Conservation (phyloP, 2,888 invertebrate species). For the Augiades crinisus region DNA sequence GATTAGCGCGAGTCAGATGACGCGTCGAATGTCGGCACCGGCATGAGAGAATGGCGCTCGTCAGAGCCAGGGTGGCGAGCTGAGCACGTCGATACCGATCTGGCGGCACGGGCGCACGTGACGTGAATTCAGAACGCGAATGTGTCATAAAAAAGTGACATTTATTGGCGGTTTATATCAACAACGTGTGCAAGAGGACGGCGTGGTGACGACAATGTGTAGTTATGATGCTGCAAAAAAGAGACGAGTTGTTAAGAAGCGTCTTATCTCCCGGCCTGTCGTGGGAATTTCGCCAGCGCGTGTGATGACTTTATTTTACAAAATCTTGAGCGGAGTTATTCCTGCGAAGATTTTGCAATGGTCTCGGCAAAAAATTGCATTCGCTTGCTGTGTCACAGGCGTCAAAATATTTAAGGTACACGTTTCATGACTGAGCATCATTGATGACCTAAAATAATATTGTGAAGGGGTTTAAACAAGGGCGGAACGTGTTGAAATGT, state of each 20-base stretch:
- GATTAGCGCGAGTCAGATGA: conserved; percentile 52
- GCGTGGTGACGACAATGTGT: conserved; percentile 58
- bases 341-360: conserved; percentile 2
- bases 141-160: conserved; percentile 78
- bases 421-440: conserved; percentile 41
- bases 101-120: conserved; percentile 69
- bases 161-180: conserved; percentile 80
- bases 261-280: conserved; percentile 60
- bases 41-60: conserved; percentile 66
- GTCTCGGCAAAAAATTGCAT: conserved; percentile 5
- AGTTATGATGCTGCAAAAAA: conserved; percentile 74
- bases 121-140: conserved; percentile 63
- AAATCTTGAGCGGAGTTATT: conserved; percentile 15
- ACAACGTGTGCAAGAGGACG: conserved; percentile 71
- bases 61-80: conserved; percentile 45
- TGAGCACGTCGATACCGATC: conserved; percentile 63
- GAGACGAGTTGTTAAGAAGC: conserved; percentile 47
- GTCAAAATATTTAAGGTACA: conserved; percentile 35
- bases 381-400: conserved; percentile 15
- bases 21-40: conserved; percentile 42
- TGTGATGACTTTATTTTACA: conserved; percentile 53
- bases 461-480: conserved; percentile 52
- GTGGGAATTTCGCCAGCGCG: conserved; percentile 56
- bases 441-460: conserved; percentile 63
- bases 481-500: conserved; percentile 73